These are phyloP conservation scores for Craterocephalus amniculus DNA, from an alignment of 2,797 vertebrate genomes.

Conservation along the genomic window DNA sequence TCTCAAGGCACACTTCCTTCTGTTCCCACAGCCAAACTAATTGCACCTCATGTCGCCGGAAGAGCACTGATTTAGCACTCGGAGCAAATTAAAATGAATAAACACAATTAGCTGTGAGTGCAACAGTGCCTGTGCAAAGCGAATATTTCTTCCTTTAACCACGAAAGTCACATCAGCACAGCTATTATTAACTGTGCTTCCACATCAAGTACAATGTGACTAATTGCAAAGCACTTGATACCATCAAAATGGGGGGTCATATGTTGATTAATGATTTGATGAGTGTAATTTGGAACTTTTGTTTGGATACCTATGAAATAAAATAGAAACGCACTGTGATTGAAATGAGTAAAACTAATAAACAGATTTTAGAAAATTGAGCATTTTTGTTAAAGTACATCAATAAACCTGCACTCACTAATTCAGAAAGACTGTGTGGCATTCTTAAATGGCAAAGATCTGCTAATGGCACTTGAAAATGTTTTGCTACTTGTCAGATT, in stretches of 20 bases:
- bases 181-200: slow-evolving; percentile 73
- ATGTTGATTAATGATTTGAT: slow-evolving; percentile 18
- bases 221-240: slow-evolving; percentile 78
- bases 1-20: slow-evolving; percentile 63
- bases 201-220: slow-evolving; percentile 69
- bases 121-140: slow-evolving; percentile 60
- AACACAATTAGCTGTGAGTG: slow-evolving; percentile 82
- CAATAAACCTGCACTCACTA: neutral
- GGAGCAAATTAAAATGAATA: slow-evolving; percentile 85
- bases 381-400: neutral
- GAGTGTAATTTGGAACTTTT: slow-evolving; percentile 3
- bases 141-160: slow-evolving; percentile 55
- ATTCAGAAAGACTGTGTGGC: neutral
- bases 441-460: neutral
- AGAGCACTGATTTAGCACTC: slow-evolving; percentile 83
- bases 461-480: slow-evolving; percentile 5
- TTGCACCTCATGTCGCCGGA: slow-evolving; percentile 74
- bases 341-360: neutral
- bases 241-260: slow-evolving; percentile 46
- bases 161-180: slow-evolving; percentile 67
- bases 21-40: slow-evolving; percentile 75
- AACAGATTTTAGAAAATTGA: neutral
- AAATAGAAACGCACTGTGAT: neutral
- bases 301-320: neutral
- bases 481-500: slow-evolving; percentile 1